phyloP scores from a whole-genome alignment of 2,888 invertebrate species.

The Elaeidobius kamerunicus region DNA sequence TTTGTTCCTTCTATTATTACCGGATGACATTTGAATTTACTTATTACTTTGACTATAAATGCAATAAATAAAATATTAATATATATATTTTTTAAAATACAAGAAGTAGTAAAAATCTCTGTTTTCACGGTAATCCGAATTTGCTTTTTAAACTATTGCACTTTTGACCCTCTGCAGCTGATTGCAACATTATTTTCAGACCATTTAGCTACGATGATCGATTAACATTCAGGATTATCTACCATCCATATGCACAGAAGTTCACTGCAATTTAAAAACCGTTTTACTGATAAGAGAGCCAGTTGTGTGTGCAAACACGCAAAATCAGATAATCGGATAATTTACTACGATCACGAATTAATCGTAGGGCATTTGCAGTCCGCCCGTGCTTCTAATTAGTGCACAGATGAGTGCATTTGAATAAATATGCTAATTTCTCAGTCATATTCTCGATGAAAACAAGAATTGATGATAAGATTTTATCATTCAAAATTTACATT shows the following conservation, averaged over 20 bases:
- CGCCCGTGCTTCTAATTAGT: constrained; percentile 40
- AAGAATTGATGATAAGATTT: constrained; percentile 11
- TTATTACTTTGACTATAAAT: too few species aligned
- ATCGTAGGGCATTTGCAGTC: constrained; percentile 39
- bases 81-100: too few species aligned
- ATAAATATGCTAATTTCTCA: constrained; percentile 43
- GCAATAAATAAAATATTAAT: too few species aligned
- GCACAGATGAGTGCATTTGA: constrained; percentile 41
- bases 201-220: constrained; percentile 73
- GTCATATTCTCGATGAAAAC: constrained; percentile 29
- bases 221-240: neutral
- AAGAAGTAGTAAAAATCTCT: too few species aligned
- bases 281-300: constrained; percentile 9
- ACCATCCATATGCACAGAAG: constrained; percentile 3
- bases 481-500: too few species aligned
- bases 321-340: constrained; percentile 40
- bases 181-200: too few species aligned
- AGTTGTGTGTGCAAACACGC: constrained; percentile 16
- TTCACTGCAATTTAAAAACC: constrained; percentile 6
- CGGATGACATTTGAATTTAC: too few species aligned
- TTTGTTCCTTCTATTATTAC: too few species aligned
- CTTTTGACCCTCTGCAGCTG: too few species aligned
- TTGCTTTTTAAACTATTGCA: too few species aligned
- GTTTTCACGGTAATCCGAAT: too few species aligned
- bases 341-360: constrained; percentile 41